Evolutionary conservation across 2,113 vertebrate genomes (phyloP), one percentile per base, ranked within the genome.

Genomic region (Emydura subglobosa): DNA sequence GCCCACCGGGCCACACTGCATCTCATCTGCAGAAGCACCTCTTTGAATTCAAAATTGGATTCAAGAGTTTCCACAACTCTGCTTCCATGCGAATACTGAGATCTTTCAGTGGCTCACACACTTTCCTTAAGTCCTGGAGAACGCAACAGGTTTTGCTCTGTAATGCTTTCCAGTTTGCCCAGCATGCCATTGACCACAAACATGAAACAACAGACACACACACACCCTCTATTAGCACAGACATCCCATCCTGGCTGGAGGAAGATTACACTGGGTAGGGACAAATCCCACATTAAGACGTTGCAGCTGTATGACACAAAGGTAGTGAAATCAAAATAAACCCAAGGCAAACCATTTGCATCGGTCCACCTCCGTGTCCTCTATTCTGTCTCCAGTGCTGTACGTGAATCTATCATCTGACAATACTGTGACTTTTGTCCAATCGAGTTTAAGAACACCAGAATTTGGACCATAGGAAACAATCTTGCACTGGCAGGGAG

Each of bases 381-480:
- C 11, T 27, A 17, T 10, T 13, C 27, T 17, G 42, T 5, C 21
- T 24, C 57, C 29, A 61, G 61, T n/a, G 13, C 31, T 34, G 14
- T 21, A 21, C 4, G 7, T 68, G 61, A 68, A 24, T 42, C 72
- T 42, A 42, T 42, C 3, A 49, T 79, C 5, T 0, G 25, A 65
- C 25, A 14, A 21, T 3, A 0, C 39, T 5, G 0, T 0, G 1
- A 29, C 27, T 68, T 55, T 55, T 12, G 39, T 50, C 34, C 68
- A 65, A 31, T 13, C 31, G 6, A 0, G 2, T 13, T 79, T 57
- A 27, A 61, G 0, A 27, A 16, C 27, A 8, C 5, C 3, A 42
- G 65, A 25, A 79, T 2, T 31, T 27, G 76, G 2, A 65, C 47
- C 55, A 42, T 1, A 31, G 55, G 49, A 47, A 39, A 55, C 16